A percentile compares a stretch with the other conserved stretches of the same genome.
Evolutionary conservation across 2,888 invertebrate genomes (phyloP).

Genomic region (Drosophila multiciliata): DNA sequence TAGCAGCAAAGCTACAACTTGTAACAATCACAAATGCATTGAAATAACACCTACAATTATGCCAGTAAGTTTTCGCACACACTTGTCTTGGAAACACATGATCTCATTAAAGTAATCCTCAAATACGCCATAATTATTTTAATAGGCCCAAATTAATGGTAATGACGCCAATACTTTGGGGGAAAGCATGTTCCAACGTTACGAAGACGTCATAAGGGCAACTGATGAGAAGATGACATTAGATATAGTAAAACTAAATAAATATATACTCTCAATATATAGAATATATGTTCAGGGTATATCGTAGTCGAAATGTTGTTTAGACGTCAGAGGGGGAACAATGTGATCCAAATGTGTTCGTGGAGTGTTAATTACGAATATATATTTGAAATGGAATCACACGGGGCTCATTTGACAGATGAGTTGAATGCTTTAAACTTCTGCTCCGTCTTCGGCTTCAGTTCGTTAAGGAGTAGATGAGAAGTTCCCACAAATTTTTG

Average conservation of each 20-base stretch:
- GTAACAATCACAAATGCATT: not conserved
- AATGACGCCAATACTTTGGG: not conserved
- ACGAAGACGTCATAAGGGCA: not conserved
- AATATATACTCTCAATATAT: constrained; percentile 9
- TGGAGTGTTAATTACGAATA: constrained; percentile 32
- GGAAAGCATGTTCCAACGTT: not conserved
- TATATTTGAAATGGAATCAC: constrained; percentile 26
- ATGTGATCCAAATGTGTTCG: constrained; percentile 3
- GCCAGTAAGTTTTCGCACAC: not conserved
- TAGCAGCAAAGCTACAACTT: constrained; percentile 30
- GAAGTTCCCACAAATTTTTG: constrained; percentile 47
- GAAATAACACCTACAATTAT: not conserved
- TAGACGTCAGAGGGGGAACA: not conserved
- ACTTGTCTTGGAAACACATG: not conserved
- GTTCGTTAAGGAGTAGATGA: constrained; percentile 31
- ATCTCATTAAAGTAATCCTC: not conserved
- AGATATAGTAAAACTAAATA: not conserved
- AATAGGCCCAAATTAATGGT: not conserved
- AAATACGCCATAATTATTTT: not conserved
- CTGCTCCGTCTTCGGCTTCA: constrained; percentile 17
- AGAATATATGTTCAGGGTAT: constrained; percentile 20
- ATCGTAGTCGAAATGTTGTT: constrained; percentile 16
- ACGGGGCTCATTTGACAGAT: constrained; percentile 24
- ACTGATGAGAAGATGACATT: not conserved
- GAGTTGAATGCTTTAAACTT: constrained; percentile 12